Percentiles rank a stretch among this genome's conserved stretches.
phyloP scores from a whole-genome alignment of 1,140 invertebrate genomes.

The Ptiloglossa arizonensis region DNA sequence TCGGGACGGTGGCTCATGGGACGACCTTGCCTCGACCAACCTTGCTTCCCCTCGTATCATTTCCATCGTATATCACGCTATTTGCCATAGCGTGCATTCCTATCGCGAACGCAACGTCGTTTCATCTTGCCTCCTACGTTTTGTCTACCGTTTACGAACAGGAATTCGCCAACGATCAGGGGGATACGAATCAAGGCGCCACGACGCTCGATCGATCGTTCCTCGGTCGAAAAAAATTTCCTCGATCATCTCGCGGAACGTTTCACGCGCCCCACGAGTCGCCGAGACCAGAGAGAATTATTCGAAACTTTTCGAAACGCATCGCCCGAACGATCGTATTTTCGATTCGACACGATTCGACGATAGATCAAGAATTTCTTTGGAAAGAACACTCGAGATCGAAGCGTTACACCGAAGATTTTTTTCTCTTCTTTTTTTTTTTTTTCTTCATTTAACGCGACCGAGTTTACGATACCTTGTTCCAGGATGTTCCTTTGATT shows the following conservation, averaged over 20 bases:
- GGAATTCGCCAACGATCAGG: conserved; percentile 17
- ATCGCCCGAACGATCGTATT: too few relatives aligned
- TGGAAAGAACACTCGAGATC: too few relatives aligned
- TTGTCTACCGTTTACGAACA: background rate
- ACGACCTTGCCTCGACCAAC: conserved; percentile 32
- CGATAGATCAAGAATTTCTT: too few relatives aligned
- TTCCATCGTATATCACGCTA: conserved; percentile 33
- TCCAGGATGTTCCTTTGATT: too few relatives aligned
- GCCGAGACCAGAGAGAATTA: background rate
- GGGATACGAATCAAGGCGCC: conserved; percentile 20
- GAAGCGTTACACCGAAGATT: too few relatives aligned
- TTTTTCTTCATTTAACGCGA: too few relatives aligned
- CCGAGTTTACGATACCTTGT: too few relatives aligned
- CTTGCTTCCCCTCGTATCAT: conserved; percentile 34
- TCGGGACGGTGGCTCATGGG: conserved; percentile 39
- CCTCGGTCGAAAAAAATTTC: background rate
- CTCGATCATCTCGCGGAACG: too few relatives aligned
- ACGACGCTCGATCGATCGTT: background rate
- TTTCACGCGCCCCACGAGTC: background rate
- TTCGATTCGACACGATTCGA: too few relatives aligned
- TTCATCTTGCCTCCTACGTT: background rate
- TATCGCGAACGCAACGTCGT: conserved; percentile 2
- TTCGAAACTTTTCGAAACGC: background rate
- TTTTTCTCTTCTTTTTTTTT: too few relatives aligned
- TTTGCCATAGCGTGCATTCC: conserved; percentile 38